Conservation (phyloP, 2,113 vertebrate genomes). For the Xenopus laevis region DNA sequence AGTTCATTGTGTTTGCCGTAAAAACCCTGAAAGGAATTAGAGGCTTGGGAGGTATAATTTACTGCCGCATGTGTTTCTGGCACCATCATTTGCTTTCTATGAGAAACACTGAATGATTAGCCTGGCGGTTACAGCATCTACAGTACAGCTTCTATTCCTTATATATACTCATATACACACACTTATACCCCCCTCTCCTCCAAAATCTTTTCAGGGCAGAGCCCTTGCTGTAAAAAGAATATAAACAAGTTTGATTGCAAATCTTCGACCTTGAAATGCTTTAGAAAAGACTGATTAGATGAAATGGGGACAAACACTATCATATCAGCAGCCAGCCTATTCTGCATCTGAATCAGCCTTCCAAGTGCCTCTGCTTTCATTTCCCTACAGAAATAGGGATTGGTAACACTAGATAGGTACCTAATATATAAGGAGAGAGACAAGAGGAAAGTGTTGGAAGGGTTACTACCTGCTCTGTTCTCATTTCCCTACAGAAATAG, state of each 20-base stretch:
- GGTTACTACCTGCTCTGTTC: too few species aligned
- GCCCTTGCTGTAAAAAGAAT: too few species aligned
- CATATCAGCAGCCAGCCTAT: too few species aligned
- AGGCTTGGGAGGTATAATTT: slow-evolving; percentile 28
- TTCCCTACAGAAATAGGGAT: too few species aligned
- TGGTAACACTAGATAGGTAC: too few species aligned
- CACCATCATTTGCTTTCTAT: background rate
- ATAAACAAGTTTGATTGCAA: background rate
- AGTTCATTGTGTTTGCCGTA: slow-evolving; percentile 12
- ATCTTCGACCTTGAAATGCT: background rate
- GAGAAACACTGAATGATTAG: background rate
- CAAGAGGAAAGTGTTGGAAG: too few species aligned
- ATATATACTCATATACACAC: too few species aligned
- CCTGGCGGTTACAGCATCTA: background rate
- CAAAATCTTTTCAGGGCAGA: background rate
- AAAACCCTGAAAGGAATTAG: slow-evolving; percentile 5
- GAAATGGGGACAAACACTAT: background rate
- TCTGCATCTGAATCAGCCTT: too few species aligned
- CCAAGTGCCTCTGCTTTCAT: too few species aligned
- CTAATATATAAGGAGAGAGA: too few species aligned
- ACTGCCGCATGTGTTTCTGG: background rate
- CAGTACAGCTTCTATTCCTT: background rate
- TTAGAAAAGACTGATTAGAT: background rate
- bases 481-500: too few species aligned
- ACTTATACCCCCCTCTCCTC: background rate